Evolutionary conservation across 2,797 vertebrate species (phyloP).

Genomic region (Chrosomus eos): DNA sequence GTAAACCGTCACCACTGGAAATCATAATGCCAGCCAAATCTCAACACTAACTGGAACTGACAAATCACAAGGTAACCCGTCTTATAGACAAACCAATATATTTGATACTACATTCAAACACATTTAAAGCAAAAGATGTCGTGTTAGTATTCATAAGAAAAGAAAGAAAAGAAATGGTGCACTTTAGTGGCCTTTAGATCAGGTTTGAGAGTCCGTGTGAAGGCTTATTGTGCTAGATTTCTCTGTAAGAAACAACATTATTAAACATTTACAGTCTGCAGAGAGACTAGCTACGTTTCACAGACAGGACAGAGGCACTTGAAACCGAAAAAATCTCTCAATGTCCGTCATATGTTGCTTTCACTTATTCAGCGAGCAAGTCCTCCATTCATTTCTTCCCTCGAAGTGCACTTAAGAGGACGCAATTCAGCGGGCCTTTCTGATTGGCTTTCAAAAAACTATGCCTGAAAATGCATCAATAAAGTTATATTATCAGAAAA

Average conservation of each 20-base stretch:
- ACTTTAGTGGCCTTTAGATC: neutral
- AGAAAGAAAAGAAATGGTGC: neutral
- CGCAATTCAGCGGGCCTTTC: neutral
- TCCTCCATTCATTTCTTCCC: neutral
- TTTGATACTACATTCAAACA: neutral
- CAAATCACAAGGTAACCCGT: neutral
- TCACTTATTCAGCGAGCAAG: neutral
- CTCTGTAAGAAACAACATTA: conserved; percentile 48
- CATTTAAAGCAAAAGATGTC: neutral
- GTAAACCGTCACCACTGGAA: neutral
- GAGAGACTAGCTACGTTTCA: conserved; percentile 30
- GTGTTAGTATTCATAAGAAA: neutral
- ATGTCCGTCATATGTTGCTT: neutral
- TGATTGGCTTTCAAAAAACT: neutral
- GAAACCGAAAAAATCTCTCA: neutral
- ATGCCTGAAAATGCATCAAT: neutral
- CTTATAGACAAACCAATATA: neutral
- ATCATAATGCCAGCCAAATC: conserved; percentile 1
- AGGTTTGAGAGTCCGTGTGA: conserved; percentile 19
- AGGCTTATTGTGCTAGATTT: conserved; percentile 13
- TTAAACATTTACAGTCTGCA: conserved; percentile 56
- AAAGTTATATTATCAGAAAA: conserved; percentile 11
- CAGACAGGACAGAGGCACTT: conserved; percentile 14
- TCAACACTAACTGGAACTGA: neutral
- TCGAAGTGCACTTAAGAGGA: neutral